Conservation (phyloP, 2,888 invertebrate species). For the Rhingia campestris region DNA sequence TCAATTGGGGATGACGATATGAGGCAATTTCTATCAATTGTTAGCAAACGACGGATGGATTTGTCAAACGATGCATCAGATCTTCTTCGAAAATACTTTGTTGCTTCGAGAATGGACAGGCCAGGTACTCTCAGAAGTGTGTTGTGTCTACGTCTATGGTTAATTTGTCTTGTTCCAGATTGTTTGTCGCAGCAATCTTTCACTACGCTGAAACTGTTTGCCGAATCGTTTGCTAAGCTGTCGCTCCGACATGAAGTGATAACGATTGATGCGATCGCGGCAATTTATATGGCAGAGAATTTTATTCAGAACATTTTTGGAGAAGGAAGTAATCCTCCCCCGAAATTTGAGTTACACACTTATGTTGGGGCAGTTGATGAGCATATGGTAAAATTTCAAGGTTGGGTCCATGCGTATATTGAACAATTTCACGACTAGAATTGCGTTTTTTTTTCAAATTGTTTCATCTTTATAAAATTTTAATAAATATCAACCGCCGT, state of each 20-base stretch:
- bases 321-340: slow-evolving; percentile 76
- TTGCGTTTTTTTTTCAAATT: background rate
- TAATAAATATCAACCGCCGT: too few relatives aligned
- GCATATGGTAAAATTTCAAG: slow-evolving; percentile 78
- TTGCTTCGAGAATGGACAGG: slow-evolving; percentile 81
- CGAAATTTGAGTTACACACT: slow-evolving; percentile 76
- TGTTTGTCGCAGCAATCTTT: slow-evolving; percentile 80
- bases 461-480: too few relatives aligned
- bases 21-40: slow-evolving; percentile 76
- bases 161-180: slow-evolving; percentile 75
- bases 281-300: slow-evolving; percentile 80
- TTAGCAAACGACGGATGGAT: slow-evolving; percentile 77
- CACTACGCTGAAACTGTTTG: slow-evolving; percentile 78
- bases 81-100: slow-evolving; percentile 83
- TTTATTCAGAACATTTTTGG: slow-evolving; percentile 79
- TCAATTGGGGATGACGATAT: slow-evolving; percentile 79
- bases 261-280: slow-evolving; percentile 78
- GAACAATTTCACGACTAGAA: slow-evolving; percentile 26
- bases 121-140: slow-evolving; percentile 77
- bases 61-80: slow-evolving; percentile 79
- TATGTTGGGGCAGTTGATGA: slow-evolving; percentile 78
- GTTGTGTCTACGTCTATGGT: background rate
- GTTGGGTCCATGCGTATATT: slow-evolving; percentile 79
- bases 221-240: slow-evolving; percentile 82
- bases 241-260: slow-evolving; percentile 79